phyloP scores from a whole-genome alignment of 2,113 vertebrate genomes.

The Charina bottae region DNA sequence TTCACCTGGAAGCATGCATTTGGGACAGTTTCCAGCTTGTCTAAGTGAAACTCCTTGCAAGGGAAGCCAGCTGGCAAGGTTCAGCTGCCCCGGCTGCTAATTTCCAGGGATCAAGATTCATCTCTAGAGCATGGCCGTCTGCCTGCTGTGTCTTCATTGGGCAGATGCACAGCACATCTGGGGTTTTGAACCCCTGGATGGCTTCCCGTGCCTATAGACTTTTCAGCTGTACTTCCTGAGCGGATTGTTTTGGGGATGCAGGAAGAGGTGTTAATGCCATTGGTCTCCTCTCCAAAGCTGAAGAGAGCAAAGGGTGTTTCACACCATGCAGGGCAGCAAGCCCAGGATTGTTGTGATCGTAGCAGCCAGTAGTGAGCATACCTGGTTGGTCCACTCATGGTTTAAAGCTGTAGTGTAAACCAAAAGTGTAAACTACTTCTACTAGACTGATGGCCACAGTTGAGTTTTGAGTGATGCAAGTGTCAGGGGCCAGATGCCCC shows the following conservation, averaged over 20 bases:
- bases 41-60: neutral
- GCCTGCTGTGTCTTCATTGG: neutral
- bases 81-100: constrained; percentile 13
- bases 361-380: too few relatives aligned
- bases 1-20: constrained; percentile 22
- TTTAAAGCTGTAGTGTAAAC: neutral
- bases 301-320: neutral
- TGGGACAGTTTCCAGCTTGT: neutral
- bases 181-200: constrained; percentile 13
- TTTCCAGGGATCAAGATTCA: neutral
- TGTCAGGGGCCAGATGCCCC: too few relatives aligned
- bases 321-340: neutral
- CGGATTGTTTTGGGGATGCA: neutral
- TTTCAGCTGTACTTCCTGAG: neutral
- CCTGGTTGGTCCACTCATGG: neutral
- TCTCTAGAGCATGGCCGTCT: neutral
- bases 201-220: neutral
- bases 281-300: neutral
- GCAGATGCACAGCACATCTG: neutral
- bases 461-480: too few relatives aligned
- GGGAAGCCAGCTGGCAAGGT: neutral
- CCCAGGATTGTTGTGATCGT: neutral
- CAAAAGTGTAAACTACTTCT: too few relatives aligned
- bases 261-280: neutral
- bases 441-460: too few relatives aligned